Conservation (phyloP, 1,140 invertebrate species). For the Drosophila setifemur region DNA sequence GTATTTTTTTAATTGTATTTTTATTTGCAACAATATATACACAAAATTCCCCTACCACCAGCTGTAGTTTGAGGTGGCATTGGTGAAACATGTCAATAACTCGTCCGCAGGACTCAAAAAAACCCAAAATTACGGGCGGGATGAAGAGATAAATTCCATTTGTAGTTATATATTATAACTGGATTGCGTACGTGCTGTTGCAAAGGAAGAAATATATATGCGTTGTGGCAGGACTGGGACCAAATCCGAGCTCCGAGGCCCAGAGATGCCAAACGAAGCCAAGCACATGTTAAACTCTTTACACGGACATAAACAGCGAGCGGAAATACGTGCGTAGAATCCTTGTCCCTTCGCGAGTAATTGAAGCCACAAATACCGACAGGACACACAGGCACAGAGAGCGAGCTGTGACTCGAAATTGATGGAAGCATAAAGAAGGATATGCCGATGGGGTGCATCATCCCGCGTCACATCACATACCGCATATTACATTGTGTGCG, state of each 20-base stretch:
- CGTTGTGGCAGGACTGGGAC: constrained; percentile 30
- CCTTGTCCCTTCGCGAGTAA: constrained; percentile 56
- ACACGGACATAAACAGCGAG: constrained; percentile 75
- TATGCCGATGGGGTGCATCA: constrained; percentile 42
- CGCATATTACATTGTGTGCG: constrained; percentile 36
- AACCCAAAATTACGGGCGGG: neutral
- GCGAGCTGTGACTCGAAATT: constrained; percentile 46
- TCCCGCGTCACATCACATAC: neutral
- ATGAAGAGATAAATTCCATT: constrained; percentile 52
- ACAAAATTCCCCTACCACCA: too few relatives aligned
- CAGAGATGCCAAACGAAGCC: neutral
- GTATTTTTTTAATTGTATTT: too few relatives aligned
- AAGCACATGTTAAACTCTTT: constrained; percentile 78
- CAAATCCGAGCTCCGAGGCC: constrained; percentile 3
- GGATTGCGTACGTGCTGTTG: constrained; percentile 50
- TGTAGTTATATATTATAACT: constrained; percentile 54
- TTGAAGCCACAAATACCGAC: constrained; percentile 56
- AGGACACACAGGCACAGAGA: neutral
- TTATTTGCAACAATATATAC: too few relatives aligned
- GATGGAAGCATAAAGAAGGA: constrained; percentile 53
- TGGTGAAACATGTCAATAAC: constrained; percentile 49
- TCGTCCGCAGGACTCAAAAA: neutral
- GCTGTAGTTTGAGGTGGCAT: constrained; percentile 9
- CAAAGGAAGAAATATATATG: constrained; percentile 38
- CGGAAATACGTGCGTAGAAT: constrained; percentile 72